Conservation (phyloP, 1,140 invertebrate genomes). For the Drosophila trapezifrons region DNA sequence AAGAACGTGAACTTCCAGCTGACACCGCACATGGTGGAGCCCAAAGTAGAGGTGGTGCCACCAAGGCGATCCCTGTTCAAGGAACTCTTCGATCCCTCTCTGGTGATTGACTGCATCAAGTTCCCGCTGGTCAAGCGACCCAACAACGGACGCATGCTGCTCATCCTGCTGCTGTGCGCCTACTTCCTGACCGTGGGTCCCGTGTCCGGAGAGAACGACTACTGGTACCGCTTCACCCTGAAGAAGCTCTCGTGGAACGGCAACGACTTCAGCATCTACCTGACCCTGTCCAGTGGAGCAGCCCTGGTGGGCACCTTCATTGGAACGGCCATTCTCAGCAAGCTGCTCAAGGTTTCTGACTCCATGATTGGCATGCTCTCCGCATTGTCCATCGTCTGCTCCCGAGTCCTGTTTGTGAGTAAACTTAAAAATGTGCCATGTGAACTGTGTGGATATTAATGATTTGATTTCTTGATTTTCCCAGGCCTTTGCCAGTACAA, state of each 20-base stretch:
- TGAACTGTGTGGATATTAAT: too few relatives aligned
- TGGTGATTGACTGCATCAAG: conserved; percentile 71
- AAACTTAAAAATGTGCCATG: neutral
- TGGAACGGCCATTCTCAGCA: conserved; percentile 79
- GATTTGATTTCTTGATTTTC: neutral
- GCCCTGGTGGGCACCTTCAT: conserved; percentile 76
- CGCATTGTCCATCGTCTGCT: conserved; percentile 66
- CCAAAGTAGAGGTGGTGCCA: conserved; percentile 49
- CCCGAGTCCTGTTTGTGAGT: conserved; percentile 74
- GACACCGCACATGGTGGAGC: conserved; percentile 59
- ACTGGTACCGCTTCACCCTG: conserved; percentile 76
- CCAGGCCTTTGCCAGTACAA: conserved; percentile 68
- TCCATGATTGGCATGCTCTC: conserved; percentile 76
- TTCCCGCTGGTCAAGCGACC: conserved; percentile 73
- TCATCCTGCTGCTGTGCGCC: conserved; percentile 70
- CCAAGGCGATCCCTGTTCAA: conserved; percentile 42
- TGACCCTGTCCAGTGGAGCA: conserved; percentile 64
- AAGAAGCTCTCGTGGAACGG: conserved; percentile 83
- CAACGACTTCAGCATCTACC: conserved; percentile 72
- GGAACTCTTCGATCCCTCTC: conserved; percentile 81
- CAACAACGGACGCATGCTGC: conserved; percentile 67
- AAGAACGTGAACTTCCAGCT: conserved; percentile 77
- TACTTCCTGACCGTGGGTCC: conserved; percentile 80
- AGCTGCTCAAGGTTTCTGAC: conserved; percentile 76
- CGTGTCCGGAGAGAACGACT: conserved; percentile 70